phyloP scores from a whole-genome alignment of 2,888 invertebrate species.

The Latheticus oryzae region DNA sequence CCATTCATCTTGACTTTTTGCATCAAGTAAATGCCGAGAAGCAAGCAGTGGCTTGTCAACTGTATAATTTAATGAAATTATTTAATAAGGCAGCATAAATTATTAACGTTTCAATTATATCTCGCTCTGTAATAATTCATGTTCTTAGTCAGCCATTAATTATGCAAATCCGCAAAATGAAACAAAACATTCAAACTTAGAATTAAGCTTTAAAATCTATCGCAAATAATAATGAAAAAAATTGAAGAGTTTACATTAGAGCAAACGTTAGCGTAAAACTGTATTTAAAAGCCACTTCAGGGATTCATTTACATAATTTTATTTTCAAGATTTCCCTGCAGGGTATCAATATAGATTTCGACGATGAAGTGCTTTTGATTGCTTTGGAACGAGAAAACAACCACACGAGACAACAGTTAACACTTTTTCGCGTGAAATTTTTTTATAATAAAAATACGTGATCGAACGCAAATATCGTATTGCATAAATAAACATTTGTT shows the following conservation, averaged over 20 bases:
- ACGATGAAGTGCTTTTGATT: conserved; percentile 35
- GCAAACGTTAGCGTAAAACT: conserved; percentile 43
- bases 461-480: too few species aligned
- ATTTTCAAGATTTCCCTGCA: conserved; percentile 45
- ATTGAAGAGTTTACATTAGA: conserved; percentile 42
- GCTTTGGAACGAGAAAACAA: conserved; percentile 28
- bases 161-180: conserved; percentile 40
- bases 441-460: too few species aligned
- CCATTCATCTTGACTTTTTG: conserved; percentile 36
- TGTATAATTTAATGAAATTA: conserved; percentile 40
- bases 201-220: conserved; percentile 38
- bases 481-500: too few species aligned
- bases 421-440: too few species aligned
- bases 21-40: conserved; percentile 16
- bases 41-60: conserved; percentile 38
- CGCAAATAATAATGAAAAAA: conserved; percentile 37
- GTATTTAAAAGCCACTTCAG: conserved; percentile 49
- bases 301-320: conserved; percentile 50
- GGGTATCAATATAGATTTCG: conserved; percentile 35
- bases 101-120: conserved; percentile 44
- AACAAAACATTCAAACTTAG: conserved; percentile 42
- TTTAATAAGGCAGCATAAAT: conserved; percentile 42
- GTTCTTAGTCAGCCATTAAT: conserved; percentile 42
- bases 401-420: conserved; percentile 14
- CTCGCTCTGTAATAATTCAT: conserved; percentile 41